Percentiles rank a stretch among this genome's conserved stretches.
Conservation (phyloP, 1,140 invertebrate genomes). For the Reticulitermes speratus region DNA sequence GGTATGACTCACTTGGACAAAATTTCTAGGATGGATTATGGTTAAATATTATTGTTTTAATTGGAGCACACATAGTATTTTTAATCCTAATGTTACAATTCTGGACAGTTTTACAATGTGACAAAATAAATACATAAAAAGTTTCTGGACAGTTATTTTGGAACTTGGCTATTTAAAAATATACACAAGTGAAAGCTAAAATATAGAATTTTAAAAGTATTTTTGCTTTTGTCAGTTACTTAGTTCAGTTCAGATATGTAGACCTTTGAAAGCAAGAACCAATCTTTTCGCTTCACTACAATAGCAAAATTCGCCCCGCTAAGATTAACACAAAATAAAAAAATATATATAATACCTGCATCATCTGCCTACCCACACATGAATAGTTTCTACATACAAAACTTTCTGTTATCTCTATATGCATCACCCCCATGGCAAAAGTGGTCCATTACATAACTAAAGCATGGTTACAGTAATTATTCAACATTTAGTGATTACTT, state of each 20-base stretch:
- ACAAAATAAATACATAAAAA: slow-evolving; percentile 25
- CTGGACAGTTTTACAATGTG: slow-evolving; percentile 31
- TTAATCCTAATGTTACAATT: slow-evolving; percentile 23
- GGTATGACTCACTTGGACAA: slow-evolving; percentile 31
- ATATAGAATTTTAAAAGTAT: slow-evolving; percentile 17
- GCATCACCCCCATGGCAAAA: too few relatives aligned
- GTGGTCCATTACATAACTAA: too few relatives aligned
- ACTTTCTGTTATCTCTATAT: too few relatives aligned
- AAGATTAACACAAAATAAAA: background rate
- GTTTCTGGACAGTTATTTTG: slow-evolving; percentile 1
- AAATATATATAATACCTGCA: too few relatives aligned
- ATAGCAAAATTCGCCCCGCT: background rate
- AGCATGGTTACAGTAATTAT: too few relatives aligned
- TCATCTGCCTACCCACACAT: too few relatives aligned
- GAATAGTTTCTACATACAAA: too few relatives aligned
- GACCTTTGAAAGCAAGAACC: background rate
- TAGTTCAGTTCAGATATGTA: background rate
- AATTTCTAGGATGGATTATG: slow-evolving; percentile 32
- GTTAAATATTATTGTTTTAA: slow-evolving; percentile 29
- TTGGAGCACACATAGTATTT: slow-evolving; percentile 11
- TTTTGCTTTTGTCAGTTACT: background rate
- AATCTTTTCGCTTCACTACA: background rate
- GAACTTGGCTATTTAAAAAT: slow-evolving; percentile 18
- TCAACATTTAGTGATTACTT: too few relatives aligned
- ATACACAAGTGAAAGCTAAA: background rate